Conservation (phyloP, 2,888 invertebrate species). For the Hylaea fasciaria region DNA sequence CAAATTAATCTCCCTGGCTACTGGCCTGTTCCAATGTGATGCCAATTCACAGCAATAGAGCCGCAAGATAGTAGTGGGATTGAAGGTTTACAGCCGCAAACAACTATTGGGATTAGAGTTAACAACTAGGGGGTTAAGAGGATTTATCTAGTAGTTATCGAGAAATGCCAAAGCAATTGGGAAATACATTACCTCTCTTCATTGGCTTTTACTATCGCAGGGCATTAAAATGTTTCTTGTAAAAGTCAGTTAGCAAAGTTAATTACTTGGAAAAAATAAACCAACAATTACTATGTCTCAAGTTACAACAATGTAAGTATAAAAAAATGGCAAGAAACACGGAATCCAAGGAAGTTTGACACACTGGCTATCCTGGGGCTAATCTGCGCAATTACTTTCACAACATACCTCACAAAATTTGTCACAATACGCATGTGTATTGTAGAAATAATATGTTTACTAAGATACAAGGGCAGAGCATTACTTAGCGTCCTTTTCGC, state of each 20-base stretch:
- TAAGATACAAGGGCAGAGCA: slow-evolving; percentile 9
- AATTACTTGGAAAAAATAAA: too few species aligned
- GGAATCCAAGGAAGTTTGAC: too few species aligned
- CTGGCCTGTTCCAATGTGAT: slow-evolving; percentile 12
- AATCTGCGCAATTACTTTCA: too few species aligned
- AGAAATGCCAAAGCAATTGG: not conserved
- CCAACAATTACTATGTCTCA: too few species aligned
- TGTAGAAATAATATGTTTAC: slow-evolving; percentile 6
- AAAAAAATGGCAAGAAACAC: too few species aligned
- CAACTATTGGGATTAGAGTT: slow-evolving; percentile 27
- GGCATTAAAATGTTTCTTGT: too few species aligned
- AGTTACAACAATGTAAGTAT: too few species aligned
- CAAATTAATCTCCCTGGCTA: not conserved
- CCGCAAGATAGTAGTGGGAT: slow-evolving; percentile 13
- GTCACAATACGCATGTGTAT: not conserved
- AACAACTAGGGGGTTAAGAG: slow-evolving; percentile 19
- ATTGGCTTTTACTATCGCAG: not conserved
- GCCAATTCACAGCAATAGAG: slow-evolving; percentile 21
- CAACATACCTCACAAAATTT: too few species aligned
- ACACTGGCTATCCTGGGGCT: too few species aligned
- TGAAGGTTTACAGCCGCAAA: slow-evolving; percentile 26
- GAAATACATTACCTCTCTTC: not conserved
- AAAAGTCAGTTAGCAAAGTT: too few species aligned
- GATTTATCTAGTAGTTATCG: slow-evolving; percentile 13
- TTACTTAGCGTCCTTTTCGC: slow-evolving; percentile 18